phyloP scores from a whole-genome alignment of 1,140 invertebrate species.

The Amphibalanus amphitrite region DNA sequence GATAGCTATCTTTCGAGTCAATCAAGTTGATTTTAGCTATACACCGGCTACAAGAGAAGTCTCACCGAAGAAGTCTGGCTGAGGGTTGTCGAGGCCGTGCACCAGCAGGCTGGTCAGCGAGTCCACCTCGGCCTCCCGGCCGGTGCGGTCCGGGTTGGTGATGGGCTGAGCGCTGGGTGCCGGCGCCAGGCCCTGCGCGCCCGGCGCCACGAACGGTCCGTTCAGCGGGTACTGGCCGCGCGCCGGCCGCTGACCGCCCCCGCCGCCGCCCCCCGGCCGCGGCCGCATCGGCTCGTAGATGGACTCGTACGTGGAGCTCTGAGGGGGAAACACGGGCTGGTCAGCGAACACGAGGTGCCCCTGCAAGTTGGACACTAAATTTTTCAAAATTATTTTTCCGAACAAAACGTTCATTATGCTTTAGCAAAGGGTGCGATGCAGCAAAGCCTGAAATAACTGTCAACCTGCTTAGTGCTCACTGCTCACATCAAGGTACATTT shows the following conservation, averaged over 20 bases:
- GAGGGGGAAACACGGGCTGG: constrained; percentile 14
- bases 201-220: constrained; percentile 42
- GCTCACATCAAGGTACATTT: no score
- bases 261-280: constrained; percentile 36
- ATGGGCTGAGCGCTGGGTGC: constrained; percentile 19
- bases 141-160: constrained; percentile 20
- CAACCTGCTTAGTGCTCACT: no score
- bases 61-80: constrained; percentile 55
- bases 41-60: no score
- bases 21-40: no score
- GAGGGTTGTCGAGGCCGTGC: constrained; percentile 53
- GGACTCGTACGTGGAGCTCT: constrained; percentile 72
- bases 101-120: constrained; percentile 70
- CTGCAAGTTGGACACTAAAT: no score
- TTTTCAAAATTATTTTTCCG: no score
- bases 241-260: constrained; percentile 18
- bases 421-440: no score
- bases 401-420: no score
- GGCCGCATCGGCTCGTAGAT: constrained; percentile 83
- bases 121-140: constrained; percentile 66
- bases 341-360: no score
- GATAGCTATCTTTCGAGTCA: no score
- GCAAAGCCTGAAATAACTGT: no score
- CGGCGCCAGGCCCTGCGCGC: constrained; percentile 16
- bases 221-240: constrained; percentile 44